Base-by-base conservation (phyloP, 1,140 invertebrate species). In the Caenorhabditis remanei region DNA sequence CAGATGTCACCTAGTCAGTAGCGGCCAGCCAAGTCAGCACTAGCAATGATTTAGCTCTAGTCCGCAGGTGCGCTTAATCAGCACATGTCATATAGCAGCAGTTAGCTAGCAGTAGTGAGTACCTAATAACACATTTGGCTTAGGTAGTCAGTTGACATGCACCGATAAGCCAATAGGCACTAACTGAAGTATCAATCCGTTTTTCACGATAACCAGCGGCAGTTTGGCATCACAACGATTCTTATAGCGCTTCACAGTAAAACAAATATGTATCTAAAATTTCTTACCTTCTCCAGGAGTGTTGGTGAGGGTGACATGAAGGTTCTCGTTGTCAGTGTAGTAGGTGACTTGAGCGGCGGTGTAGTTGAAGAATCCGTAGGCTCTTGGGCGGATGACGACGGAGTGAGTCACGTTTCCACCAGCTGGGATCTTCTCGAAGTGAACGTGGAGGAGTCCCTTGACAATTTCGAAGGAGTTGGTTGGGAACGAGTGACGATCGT, bases 341-440 rank as follows among this genome's bases (percentile, higher is more conserved):
- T 99, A 99, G 32, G 95, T 95, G 67, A 99, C 95, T 93, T 98
- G 96, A 89, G 97, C 97, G 85, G 97, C 95, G 19, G 97, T 97
- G 93, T 99, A 99, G 93, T 99, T 99, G 94, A 97, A 99, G 91
- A 97, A 96, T 14, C 98, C 98, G 92, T 95, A 96, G 92, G 95
- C 96, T 87, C 95, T 95, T 19, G 98, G 98, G 89, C 96, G 94
- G 0, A 87, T 53, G 48, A 99, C 95, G 79, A 98, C 95, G 13
- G 96, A 96, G 93, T 99, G 98, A 43, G 96, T 96, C 0, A 98
- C 96, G 94, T 99, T 99, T 1, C 95, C 95, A 90, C 96, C 95
- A 61, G 88, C 83, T 79, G 88, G 41, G 48, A 90, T 88, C 13
- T 56, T 71, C 83, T 88, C 87, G 46, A 65, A 88, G 55, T 83